Conservation (phyloP, 2,888 invertebrate species). For the Eristalinus aeneus region DNA sequence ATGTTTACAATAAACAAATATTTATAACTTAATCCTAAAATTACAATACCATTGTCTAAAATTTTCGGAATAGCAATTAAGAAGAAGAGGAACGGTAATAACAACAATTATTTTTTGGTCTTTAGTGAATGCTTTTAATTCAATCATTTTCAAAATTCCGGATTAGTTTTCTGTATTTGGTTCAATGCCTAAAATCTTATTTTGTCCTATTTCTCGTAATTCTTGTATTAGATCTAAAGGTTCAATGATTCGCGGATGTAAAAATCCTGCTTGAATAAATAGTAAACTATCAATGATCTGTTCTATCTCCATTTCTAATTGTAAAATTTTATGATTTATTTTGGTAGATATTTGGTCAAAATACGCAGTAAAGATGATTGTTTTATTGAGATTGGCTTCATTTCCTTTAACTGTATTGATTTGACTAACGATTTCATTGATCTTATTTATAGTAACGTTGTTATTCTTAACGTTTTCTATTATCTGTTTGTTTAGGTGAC, state of each 20-base stretch:
- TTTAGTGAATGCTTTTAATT: constrained; percentile 14
- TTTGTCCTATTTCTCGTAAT: background rate
- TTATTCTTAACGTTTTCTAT: background rate
- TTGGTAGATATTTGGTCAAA: constrained; percentile 1
- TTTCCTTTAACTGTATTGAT: background rate
- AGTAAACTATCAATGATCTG: constrained; percentile 1
- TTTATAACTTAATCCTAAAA: constrained; percentile 19
- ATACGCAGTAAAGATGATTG: background rate
- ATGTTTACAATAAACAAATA: constrained; percentile 7
- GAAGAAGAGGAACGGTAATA: background rate
- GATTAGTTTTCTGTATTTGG: constrained; percentile 6
- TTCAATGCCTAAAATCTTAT: background rate
- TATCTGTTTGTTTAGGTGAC: constrained; percentile 1
- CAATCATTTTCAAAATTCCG: constrained; percentile 1
- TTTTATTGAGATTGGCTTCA: background rate
- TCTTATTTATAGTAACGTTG: background rate
- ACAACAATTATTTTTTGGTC: constrained; percentile 2
- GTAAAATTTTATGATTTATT: constrained; percentile 4
- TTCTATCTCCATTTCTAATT: constrained; percentile 3
- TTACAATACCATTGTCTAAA: constrained; percentile 12
- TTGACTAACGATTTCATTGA: background rate
- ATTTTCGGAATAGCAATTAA: constrained; percentile 19
- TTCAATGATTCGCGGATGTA: background rate
- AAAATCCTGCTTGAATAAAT: constrained; percentile 6
- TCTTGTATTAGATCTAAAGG: constrained; percentile 1